Evolutionary conservation across 2,888 invertebrate species (phyloP).

Genomic region (Cryptops parisi): DNA sequence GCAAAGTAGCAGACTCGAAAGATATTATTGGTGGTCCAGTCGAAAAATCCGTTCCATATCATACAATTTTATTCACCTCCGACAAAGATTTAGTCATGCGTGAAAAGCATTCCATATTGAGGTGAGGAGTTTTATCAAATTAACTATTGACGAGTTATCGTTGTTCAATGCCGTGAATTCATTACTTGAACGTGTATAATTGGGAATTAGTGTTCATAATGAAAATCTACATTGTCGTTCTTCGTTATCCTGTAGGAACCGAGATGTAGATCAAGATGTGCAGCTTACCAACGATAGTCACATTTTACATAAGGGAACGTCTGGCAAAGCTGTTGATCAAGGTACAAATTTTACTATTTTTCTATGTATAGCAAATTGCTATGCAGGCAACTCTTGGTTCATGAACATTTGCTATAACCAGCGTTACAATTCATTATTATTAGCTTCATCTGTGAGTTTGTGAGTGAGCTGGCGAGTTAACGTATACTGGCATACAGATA

Average conservation of each 20-base stretch:
- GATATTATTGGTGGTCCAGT: too few species aligned
- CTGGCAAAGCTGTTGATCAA: constrained; percentile 15
- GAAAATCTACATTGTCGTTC: too few species aligned
- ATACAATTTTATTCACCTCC: constrained; percentile 32
- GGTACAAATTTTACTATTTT: not conserved
- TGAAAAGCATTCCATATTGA: constrained; percentile 35
- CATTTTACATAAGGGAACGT: constrained; percentile 7
- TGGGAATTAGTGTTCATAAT: not conserved
- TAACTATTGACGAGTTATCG: not conserved
- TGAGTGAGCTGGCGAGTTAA: too few species aligned
- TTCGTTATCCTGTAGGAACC: not conserved
- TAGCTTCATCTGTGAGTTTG: too few species aligned
- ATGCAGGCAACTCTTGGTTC: too few species aligned
- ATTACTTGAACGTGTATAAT: not conserved
- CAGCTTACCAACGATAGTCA: constrained; percentile 13
- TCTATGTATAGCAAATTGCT: too few species aligned
- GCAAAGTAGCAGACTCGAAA: constrained; percentile 22
- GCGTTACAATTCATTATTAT: too few species aligned
- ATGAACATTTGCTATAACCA: too few species aligned
- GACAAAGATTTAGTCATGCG: constrained; percentile 28
- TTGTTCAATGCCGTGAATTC: not conserved
- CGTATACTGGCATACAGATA: too few species aligned
- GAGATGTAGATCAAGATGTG: constrained; percentile 10
- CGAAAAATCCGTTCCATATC: constrained; percentile 27
- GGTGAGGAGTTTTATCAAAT: constrained; percentile 23